Conservation (phyloP, 2,888 invertebrate species). For the Aphidoletes aphidimyza region DNA sequence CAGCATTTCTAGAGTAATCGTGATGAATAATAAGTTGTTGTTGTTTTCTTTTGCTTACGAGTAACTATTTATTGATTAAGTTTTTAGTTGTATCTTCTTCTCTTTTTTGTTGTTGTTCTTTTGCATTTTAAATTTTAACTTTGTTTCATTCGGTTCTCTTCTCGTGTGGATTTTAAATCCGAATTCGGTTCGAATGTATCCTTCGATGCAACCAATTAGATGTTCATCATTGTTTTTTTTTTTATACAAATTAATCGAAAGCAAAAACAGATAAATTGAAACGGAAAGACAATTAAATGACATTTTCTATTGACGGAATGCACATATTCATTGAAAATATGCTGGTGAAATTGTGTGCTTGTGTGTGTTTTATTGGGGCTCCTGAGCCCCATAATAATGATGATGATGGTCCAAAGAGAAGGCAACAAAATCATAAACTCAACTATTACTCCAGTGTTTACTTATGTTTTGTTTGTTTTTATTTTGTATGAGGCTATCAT, state of each 20-base stretch:
- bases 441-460: conserved; percentile 5
- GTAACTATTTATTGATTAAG: conserved; percentile 23
- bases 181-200: background rate
- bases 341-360: background rate
- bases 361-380: background rate
- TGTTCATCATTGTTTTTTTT: conserved; percentile 17
- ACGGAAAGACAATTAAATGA: conserved; percentile 24
- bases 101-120: background rate
- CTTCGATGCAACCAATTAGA: conserved; percentile 28
- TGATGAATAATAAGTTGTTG: conserved; percentile 42
- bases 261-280: conserved; percentile 45
- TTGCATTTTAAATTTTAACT: background rate
- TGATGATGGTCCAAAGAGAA: background rate
- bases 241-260: conserved; percentile 38
- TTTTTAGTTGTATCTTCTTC: too few relatives aligned
- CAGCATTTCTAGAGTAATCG: conserved; percentile 41
- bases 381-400: background rate
- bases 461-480: background rate
- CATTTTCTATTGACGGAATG: background rate
- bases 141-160: conserved; percentile 27
- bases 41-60: conserved; percentile 23
- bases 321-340: conserved; percentile 1
- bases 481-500: background rate
- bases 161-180: background rate
- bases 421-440: conserved; percentile 34